phyloP scores from a whole-genome alignment of 2,888 invertebrate species.

The Shargacucullia verbasci region DNA sequence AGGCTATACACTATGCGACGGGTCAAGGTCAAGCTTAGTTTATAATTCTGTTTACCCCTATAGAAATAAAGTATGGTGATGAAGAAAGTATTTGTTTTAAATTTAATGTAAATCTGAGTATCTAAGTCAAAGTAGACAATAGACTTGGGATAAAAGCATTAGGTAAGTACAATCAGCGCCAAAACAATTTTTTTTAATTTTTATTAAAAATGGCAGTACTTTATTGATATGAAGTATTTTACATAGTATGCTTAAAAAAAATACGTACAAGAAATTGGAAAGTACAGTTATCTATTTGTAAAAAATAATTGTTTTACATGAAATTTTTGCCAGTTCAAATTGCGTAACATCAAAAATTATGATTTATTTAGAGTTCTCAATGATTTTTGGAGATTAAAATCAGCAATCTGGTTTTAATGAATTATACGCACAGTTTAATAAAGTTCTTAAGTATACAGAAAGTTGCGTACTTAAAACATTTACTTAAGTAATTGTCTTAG shows the following conservation, averaged over 20 bases:
- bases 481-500: conserved; percentile 36
- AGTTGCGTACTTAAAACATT: conserved; percentile 51
- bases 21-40: too few species aligned
- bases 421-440: too few species aligned
- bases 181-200: conserved; percentile 4
- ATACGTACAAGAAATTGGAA: background rate
- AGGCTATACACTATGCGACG: too few species aligned
- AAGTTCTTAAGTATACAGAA: conserved; percentile 18
- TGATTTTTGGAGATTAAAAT: background rate
- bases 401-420: background rate
- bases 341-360: background rate
- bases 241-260: conserved; percentile 44
- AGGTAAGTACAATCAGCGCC: conserved; percentile 27
- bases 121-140: conserved; percentile 25
- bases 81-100: too few species aligned
- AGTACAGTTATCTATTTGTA: too few species aligned
- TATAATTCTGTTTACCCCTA: background rate
- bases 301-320: too few species aligned
- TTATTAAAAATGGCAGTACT: conserved; percentile 41
- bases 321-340: background rate
- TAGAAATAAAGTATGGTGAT: background rate
- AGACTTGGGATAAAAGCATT: background rate
- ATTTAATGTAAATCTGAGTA: background rate
- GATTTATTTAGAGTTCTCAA: background rate
- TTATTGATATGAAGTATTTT: conserved; percentile 54